Conservation (phyloP, 2,888 invertebrate genomes). For the Melipona bicolor region DNA sequence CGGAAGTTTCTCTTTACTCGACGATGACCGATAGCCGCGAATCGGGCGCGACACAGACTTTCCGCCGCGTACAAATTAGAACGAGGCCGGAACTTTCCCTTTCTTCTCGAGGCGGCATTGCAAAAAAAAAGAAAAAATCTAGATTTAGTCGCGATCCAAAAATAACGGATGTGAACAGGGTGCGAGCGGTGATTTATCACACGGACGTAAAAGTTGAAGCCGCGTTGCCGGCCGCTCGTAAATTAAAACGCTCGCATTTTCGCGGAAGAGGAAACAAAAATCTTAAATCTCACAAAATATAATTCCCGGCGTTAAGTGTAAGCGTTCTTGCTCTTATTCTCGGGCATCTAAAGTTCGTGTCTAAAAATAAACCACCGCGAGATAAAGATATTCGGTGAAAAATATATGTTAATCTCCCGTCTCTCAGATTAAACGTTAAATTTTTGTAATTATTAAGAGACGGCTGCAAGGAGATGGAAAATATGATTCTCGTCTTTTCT, state of each 20-base stretch:
- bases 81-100: slow-evolving; percentile 55
- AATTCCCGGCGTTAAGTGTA: neutral
- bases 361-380: neutral
- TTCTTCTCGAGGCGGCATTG: slow-evolving; percentile 38
- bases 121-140: neutral
- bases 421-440: neutral
- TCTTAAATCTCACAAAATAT: neutral
- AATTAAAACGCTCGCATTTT: neutral
- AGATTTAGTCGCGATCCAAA: neutral
- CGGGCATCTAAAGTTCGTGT: neutral
- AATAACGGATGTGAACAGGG: slow-evolving; percentile 4
- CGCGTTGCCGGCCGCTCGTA: slow-evolving; percentile 2
- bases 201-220: neutral
- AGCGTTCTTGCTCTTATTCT: neutral
- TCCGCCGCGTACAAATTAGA: slow-evolving; percentile 41
- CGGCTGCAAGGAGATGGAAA: neutral
- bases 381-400: neutral
- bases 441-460: neutral
- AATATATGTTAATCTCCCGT: neutral
- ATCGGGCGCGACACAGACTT: slow-evolving; percentile 48
- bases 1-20: slow-evolving; percentile 42
- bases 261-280: slow-evolving; percentile 9
- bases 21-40: slow-evolving; percentile 35
- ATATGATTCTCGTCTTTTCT: no score
- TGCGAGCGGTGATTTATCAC: neutral